A percentile compares a stretch with the other conserved stretches of the same genome.
phyloP scores from a whole-genome alignment of 2,797 vertebrate genomes.

The Cossypha heuglini region DNA sequence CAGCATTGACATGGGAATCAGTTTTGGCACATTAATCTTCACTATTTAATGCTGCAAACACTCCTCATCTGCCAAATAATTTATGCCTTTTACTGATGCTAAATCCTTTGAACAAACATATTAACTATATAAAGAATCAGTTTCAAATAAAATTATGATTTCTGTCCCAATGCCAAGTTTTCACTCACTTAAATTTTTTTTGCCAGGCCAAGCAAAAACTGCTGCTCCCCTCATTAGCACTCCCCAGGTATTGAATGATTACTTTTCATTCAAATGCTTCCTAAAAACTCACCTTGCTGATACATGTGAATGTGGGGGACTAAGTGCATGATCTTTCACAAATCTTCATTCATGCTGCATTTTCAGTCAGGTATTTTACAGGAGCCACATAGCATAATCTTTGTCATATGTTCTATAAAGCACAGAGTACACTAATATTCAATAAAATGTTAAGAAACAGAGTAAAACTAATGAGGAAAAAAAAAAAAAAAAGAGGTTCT shows the following conservation, averaged over 20 bases:
- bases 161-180: neutral
- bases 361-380: neutral
- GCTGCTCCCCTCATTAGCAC: neutral
- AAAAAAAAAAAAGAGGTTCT: neutral
- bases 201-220: neutral
- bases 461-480: neutral
- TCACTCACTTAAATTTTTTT: neutral
- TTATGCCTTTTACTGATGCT: neutral
- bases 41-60: neutral
- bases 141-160: neutral
- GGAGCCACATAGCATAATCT: neutral
- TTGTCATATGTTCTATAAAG: neutral
- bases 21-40: neutral
- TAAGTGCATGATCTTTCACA: neutral
- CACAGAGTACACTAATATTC: neutral
- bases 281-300: neutral
- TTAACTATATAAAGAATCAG: neutral
- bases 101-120: slow-evolving; percentile 23
- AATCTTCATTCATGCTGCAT: neutral
- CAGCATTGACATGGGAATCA: neutral
- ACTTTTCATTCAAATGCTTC: neutral
- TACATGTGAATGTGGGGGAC: neutral
- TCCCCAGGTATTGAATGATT: neutral
- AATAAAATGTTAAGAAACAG: neutral
- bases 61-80: neutral